Percentiles rank a stretch among this genome's conserved stretches.
Evolutionary conservation across 2,113 vertebrate species (phyloP).

Genomic region (human (Homo sapiens)): GRCh38 chr19:50994001-50994500

Average conservation of each 20-base stretch:
- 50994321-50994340: background rate
- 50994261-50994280: background rate
- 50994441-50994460: background rate
- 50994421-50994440: background rate
- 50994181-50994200: background rate
- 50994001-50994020: too few species aligned
- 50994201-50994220: background rate
- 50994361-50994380: background rate
- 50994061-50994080: background rate
- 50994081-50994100: background rate
- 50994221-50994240: rapidly evolving
- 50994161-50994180: background rate
- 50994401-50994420: background rate
- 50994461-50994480: background rate
- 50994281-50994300: background rate
- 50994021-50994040: background rate
- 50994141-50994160: background rate
- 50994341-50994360: background rate
- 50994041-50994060: background rate
- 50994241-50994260: background rate
- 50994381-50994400: background rate
- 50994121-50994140: background rate
- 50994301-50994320: background rate
- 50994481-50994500: too few species aligned
- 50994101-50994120: background rate